phyloP scores from a whole-genome alignment of 2,888 invertebrate species.

The Polyommatus icarus region DNA sequence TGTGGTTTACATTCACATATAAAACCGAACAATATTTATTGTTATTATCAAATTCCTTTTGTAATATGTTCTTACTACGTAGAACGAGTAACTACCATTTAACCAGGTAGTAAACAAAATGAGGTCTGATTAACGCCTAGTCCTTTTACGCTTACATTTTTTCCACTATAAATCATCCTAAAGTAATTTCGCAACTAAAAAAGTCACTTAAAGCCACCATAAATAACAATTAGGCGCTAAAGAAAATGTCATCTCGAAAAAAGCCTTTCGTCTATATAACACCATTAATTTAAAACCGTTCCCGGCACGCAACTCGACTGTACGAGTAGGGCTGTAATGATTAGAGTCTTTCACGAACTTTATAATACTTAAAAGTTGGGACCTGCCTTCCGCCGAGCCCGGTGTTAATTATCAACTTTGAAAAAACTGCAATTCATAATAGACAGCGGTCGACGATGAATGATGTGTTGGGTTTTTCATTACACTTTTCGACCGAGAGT shows the following conservation, averaged over 20 bases:
- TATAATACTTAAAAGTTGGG: constrained; percentile 71
- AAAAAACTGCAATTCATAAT: constrained; percentile 79
- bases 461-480: constrained; percentile 69
- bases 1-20: neutral
- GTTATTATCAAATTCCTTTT: neutral
- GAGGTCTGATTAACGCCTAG: neutral
- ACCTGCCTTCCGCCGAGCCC: constrained; percentile 61
- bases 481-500: constrained; percentile 51
- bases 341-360: constrained; percentile 70
- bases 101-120: neutral
- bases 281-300: constrained; percentile 40
- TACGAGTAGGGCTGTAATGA: constrained; percentile 63
- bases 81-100: neutral
- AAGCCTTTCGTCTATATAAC: constrained; percentile 27
- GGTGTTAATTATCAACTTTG: constrained; percentile 78
- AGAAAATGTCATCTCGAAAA: constrained; percentile 31
- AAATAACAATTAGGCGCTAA: constrained; percentile 28
- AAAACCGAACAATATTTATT: neutral
- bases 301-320: constrained; percentile 44
- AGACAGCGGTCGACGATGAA: constrained; percentile 76
- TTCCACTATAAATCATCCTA: constrained; percentile 9
- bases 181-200: constrained; percentile 17
- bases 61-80: neutral
- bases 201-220: constrained; percentile 16
- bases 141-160: neutral